Conservation (phyloP, 2,113 vertebrate genomes). For the Gymnarchus niloticus region DNA sequence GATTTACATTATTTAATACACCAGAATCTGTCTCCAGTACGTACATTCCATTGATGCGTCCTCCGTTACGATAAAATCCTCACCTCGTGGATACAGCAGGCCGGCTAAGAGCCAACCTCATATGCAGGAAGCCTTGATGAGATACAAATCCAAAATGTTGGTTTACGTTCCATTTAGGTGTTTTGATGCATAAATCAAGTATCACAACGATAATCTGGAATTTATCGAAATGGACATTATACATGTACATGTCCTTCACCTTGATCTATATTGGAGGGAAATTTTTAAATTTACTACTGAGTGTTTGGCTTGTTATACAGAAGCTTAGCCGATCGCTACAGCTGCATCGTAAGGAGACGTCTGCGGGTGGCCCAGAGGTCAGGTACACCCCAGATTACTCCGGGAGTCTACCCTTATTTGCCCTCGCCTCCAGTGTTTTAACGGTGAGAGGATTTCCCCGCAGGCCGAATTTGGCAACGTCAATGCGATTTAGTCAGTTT, state of each 20-base stretch:
- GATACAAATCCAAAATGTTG: not conserved
- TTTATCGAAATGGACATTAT: constrained; percentile 25
- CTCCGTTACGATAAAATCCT: not conserved
- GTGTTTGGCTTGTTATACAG: not conserved
- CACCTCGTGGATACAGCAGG: not conserved
- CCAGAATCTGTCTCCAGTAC: not conserved
- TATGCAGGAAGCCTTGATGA: not conserved
- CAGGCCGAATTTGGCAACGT: not conserved
- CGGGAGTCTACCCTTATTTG: not conserved
- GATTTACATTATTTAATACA: constrained; percentile 5
- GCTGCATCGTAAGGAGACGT: not conserved
- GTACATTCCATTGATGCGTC: not conserved
- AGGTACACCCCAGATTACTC: not conserved
- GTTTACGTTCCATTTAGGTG: no score
- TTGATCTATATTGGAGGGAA: constrained; percentile 37
- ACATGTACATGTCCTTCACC: constrained; percentile 29
- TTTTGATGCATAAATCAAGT: not conserved
- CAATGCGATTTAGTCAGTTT: not conserved
- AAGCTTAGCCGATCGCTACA: not conserved
- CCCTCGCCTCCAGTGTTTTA: not conserved
- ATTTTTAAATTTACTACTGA: not conserved
- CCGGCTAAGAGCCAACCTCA: not conserved
- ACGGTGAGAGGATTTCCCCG: not conserved
- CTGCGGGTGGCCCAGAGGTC: not conserved
- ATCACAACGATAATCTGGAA: not conserved